Evolutionary conservation across 64 coral and sea anemone species (phyloP).

Genomic region (Orbicella faveolata): DNA sequence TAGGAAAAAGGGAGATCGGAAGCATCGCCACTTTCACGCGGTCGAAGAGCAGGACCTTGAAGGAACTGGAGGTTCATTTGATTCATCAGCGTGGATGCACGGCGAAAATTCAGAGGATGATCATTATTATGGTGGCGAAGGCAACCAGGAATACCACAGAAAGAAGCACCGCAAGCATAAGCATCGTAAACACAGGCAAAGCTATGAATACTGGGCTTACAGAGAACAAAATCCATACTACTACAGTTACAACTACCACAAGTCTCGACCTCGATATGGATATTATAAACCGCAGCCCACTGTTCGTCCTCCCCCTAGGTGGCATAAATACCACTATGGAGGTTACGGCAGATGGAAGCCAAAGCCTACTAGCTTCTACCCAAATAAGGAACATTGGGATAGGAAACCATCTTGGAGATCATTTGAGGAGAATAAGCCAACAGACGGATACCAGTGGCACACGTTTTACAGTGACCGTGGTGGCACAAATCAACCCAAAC

Average conservation of each 20-base stretch:
- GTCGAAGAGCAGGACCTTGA: neutral
- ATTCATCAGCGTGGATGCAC: neutral
- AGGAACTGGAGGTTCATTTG: constrained; percentile 7
- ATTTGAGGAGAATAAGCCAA: neutral
- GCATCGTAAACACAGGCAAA: constrained; percentile 25
- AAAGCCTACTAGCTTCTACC: neutral
- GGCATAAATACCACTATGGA: neutral
- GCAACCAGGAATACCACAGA: constrained; percentile 12
- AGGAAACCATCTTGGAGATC: neutral
- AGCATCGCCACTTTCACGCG: neutral
- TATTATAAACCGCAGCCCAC: neutral
- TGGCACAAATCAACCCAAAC: neutral
- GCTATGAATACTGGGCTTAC: constrained; percentile 25
- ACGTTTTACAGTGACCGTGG: neutral
- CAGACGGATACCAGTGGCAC: neutral
- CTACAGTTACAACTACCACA: constrained; percentile 19
- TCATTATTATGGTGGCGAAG: constrained; percentile 33
- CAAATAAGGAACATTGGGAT: neutral
- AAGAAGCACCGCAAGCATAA: constrained; percentile 11
- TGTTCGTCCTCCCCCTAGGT: neutral
- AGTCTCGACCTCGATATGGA: neutral
- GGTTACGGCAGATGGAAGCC: neutral
- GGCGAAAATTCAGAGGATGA: neutral
- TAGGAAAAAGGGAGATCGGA: neutral
- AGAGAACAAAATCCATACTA: constrained; percentile 18